These are phyloP conservation scores for Dasypus novemcinctus DNA, from an alignment of 2,113 vertebrate genomes.

Conservation along the genomic window DNA sequence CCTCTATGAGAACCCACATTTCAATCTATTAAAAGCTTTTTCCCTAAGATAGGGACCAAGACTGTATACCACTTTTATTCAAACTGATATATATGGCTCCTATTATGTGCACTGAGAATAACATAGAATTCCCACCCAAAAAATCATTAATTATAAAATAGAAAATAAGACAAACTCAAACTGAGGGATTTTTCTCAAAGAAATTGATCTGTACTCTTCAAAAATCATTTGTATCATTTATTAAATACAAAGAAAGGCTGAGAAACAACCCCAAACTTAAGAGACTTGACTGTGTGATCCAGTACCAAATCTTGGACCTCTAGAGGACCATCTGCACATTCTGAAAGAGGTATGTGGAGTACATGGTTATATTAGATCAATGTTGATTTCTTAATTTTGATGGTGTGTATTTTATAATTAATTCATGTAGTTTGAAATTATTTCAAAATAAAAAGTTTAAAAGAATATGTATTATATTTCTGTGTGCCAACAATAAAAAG, in stretches of 20 bases:
- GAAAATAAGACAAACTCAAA: constrained; percentile 41
- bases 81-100: constrained; percentile 58
- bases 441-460: too few relatives aligned
- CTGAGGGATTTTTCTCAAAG: constrained; percentile 26
- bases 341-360: background rate
- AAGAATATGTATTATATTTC: too few relatives aligned
- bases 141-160: constrained; percentile 57
- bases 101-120: constrained; percentile 60
- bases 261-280: background rate
- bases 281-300: background rate
- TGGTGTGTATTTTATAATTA: too few relatives aligned
- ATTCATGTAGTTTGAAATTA: too few relatives aligned
- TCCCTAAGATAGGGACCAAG: constrained; percentile 27
- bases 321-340: background rate
- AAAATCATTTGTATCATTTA: constrained; percentile 64
- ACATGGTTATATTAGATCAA: background rate
- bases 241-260: constrained; percentile 51
- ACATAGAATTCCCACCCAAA: constrained; percentile 43
- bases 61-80: constrained; percentile 67
- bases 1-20: background rate
- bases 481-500: too few relatives aligned
- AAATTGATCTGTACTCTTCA: constrained; percentile 56
- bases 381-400: background rate
- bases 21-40: background rate
- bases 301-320: background rate